Conservation (phyloP, 2,888 invertebrate genomes). For the Sphaerolaimus hirsutus region DNA sequence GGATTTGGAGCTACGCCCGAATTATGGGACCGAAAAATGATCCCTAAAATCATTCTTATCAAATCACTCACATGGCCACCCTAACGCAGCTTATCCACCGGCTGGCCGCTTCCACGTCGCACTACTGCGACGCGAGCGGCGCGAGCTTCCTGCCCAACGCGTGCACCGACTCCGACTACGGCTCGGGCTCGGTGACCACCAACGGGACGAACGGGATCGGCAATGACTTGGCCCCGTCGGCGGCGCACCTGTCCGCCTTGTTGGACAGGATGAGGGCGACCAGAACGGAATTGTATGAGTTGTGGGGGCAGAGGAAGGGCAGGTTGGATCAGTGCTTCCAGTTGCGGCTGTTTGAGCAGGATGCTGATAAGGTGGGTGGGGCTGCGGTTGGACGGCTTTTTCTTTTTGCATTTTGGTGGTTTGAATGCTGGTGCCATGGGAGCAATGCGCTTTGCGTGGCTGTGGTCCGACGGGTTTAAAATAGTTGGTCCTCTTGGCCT, state of each 20-base stretch:
- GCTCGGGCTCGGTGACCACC: slow-evolving; percentile 1
- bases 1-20: too few relatives aligned
- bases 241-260: slow-evolving; percentile 26
- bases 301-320: slow-evolving; percentile 80
- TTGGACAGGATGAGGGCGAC: slow-evolving; percentile 31
- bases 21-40: too few relatives aligned
- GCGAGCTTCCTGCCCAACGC: neutral
- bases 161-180: slow-evolving; percentile 6
- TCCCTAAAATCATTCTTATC: too few relatives aligned
- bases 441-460: neutral
- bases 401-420: neutral
- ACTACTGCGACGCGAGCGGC: too few relatives aligned
- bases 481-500: too few relatives aligned
- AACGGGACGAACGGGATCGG: too few relatives aligned
- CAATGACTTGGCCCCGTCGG: slow-evolving; percentile 37
- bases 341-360: slow-evolving; percentile 75
- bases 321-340: slow-evolving; percentile 89
- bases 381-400: neutral
- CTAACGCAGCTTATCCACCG: slow-evolving; percentile 6
- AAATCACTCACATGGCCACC: too few relatives aligned
- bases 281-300: slow-evolving; percentile 59
- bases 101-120: slow-evolving; percentile 4
- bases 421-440: neutral
- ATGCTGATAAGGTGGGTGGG: slow-evolving; percentile 58
- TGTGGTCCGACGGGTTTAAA: too few relatives aligned